phyloP scores from a whole-genome alignment of 92 coral and sea anemone genomes.

The Ricordea florida region DNA sequence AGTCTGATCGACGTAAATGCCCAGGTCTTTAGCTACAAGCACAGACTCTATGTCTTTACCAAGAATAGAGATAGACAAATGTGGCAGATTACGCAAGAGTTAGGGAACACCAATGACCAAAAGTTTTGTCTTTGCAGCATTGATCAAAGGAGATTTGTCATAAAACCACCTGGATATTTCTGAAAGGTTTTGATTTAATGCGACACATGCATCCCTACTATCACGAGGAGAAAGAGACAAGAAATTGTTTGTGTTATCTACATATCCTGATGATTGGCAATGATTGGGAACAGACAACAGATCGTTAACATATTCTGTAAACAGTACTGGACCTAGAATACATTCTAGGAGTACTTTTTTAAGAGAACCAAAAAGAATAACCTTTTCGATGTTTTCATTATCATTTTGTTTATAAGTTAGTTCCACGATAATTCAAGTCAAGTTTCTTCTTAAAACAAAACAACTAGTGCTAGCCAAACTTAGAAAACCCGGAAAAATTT shows the following conservation, averaged over 20 bases:
- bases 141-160: neutral
- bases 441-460: too few species aligned
- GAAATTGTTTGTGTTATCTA: conserved; percentile 5
- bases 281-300: too few species aligned
- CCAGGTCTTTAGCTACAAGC: conserved; percentile 25
- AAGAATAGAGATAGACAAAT: neutral
- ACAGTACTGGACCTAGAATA: too few species aligned
- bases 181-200: neutral
- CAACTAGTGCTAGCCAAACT: too few species aligned
- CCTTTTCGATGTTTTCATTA: too few species aligned
- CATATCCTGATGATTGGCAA: conserved; percentile 6
- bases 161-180: conserved; percentile 15
- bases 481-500: too few species aligned
- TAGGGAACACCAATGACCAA: conserved; percentile 27
- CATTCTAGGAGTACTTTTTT: too few species aligned
- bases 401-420: too few species aligned
- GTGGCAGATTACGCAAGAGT: neutral
- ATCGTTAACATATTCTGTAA: too few species aligned
- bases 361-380: too few species aligned
- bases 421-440: too few species aligned
- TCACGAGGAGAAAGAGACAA: conserved; percentile 10
- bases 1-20: neutral
- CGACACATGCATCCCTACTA: neutral
- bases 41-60: conserved; percentile 18
- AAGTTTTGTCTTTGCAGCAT: neutral